These are phyloP conservation scores for Oreochromis grahami DNA, from an alignment of 2,797 vertebrate species.

Conservation along the genomic window DNA sequence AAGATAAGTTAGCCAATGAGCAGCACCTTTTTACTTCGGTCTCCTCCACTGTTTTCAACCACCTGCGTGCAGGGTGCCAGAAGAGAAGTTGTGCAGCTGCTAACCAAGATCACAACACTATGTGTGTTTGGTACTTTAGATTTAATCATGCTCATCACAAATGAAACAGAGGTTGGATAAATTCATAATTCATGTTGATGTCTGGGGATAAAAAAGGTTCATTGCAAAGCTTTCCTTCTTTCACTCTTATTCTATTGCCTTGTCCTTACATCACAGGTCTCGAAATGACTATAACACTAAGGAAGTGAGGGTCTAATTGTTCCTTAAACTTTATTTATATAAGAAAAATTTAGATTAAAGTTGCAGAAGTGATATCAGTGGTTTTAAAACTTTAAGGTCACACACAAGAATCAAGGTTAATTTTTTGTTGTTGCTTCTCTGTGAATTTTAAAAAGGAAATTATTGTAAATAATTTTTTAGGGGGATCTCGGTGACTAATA, in stretches of 20 bases:
- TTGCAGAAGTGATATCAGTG: neutral
- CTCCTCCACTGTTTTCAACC: neutral
- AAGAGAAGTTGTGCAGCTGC: neutral
- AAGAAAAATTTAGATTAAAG: neutral
- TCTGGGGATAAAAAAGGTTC: neutral
- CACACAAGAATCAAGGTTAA: neutral
- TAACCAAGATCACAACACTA: neutral
- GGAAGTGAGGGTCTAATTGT: neutral
- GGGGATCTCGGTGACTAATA: neutral
- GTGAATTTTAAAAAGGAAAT: neutral
- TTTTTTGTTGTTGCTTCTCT: neutral
- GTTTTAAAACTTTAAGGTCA: neutral
- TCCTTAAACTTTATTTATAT: neutral
- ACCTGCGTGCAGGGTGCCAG: neutral
- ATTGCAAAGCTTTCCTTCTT: neutral
- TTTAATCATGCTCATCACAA: neutral
- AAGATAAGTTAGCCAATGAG: neutral
- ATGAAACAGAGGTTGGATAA: neutral
- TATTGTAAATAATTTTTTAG: neutral
- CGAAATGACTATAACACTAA: neutral
- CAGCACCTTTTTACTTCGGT: neutral
- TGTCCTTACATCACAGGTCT: neutral
- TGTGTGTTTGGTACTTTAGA: neutral
- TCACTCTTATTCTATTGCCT: neutral
- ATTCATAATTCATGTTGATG: neutral